Conservation (phyloP, 1,140 invertebrate species). For the Telenomus remus region DNA sequence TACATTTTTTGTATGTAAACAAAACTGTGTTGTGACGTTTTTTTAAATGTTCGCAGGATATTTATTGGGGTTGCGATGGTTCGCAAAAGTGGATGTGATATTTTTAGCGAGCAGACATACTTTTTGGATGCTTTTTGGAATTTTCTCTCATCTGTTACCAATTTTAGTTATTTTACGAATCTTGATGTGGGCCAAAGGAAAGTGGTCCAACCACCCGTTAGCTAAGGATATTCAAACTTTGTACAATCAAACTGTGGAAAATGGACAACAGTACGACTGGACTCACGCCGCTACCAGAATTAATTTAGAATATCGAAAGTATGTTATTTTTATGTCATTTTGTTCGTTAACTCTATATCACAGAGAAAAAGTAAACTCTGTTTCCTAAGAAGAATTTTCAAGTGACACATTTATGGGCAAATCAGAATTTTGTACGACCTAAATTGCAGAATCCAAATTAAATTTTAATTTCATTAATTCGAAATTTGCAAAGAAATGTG, state of each 20-base stretch:
- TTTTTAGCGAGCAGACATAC: constrained; percentile 66
- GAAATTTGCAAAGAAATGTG: constrained; percentile 32
- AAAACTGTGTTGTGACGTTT: no score
- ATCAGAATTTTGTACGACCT: no score
- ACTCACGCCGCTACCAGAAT: constrained; percentile 82
- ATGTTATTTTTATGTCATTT: constrained; percentile 9
- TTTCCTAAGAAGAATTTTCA: no score
- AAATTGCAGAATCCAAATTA: no score
- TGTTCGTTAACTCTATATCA: no score
- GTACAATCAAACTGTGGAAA: constrained; percentile 68
- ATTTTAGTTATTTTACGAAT: constrained; percentile 72
- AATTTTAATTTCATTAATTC: neutral
- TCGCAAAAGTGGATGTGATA: constrained; percentile 73
- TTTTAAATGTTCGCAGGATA: constrained; percentile 73
- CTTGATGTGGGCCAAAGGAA: constrained; percentile 80
- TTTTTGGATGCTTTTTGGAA: constrained; percentile 68
- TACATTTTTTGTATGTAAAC: constrained; percentile 1
- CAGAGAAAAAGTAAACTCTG: no score
- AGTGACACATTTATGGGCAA: no score
- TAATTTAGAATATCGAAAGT: constrained; percentile 86
- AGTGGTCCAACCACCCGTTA: constrained; percentile 86
- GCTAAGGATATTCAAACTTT: constrained; percentile 80
- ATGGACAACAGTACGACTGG: constrained; percentile 78
- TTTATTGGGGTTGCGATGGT: constrained; percentile 76
- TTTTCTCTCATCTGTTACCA: constrained; percentile 69